These are phyloP conservation scores for Procambarus clarkii DNA, from an alignment of 1,140 invertebrate genomes.

Conservation along the genomic window DNA sequence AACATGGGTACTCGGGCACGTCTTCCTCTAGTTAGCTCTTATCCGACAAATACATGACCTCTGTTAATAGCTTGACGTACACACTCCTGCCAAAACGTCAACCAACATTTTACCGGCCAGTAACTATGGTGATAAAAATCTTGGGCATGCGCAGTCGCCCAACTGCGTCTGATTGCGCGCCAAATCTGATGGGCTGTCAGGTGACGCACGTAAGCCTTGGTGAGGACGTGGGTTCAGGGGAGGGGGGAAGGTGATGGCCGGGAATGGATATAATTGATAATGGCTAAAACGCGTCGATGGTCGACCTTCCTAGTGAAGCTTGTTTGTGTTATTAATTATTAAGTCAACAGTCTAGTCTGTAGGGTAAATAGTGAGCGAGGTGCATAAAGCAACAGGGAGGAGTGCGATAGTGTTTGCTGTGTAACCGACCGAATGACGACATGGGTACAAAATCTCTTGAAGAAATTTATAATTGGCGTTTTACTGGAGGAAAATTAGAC, in stretches of 20 bases:
- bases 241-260: background rate
- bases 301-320: background rate
- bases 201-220: background rate
- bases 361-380: background rate
- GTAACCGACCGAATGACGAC: background rate
- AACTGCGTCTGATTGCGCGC: constrained; percentile 2
- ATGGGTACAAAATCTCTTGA: too few species aligned
- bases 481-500: too few species aligned
- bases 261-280: background rate
- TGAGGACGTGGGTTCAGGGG: background rate
- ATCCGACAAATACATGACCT: background rate
- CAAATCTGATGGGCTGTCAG: background rate
- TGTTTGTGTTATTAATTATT: constrained; percentile 10
- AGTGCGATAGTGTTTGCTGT: background rate
- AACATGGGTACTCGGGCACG: too few species aligned
- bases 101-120: background rate
- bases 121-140: background rate
- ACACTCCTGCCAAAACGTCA: background rate
- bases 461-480: too few species aligned
- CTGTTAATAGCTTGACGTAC: background rate
- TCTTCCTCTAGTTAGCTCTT: background rate
- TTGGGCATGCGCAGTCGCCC: background rate
- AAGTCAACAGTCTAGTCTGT: background rate
- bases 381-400: background rate
- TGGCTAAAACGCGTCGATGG: background rate